Base-by-base conservation (phyloP, 2,888 invertebrate genomes). In the Nemotelus nigrinus region DNA sequence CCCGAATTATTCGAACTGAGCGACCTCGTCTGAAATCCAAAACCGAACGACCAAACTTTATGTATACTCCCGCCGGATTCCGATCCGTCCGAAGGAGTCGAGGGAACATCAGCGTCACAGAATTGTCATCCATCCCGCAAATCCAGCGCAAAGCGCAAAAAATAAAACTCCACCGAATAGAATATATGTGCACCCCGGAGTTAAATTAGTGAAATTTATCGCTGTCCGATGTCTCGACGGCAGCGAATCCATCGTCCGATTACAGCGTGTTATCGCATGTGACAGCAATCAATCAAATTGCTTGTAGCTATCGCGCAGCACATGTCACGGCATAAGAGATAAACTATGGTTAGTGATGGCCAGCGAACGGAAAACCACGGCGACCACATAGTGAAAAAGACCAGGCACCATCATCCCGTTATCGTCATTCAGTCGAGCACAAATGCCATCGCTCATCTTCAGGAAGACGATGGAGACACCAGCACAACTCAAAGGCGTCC, bases 271-370 rank as follows among this genome's bases (percentile, higher is more conserved):
- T 79, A 79, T 79, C 79, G 78, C 65, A 55, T 67, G 64, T 79
- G 79, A 79, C 79, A 79, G 75, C 79, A 78, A 79, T 79, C 79
- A 77, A 79, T 79, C 79, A 79, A 79, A 76, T 70, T 50, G 60
- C 71, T 65, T 60, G 74, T 74, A 74, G 74, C 41, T 48, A 8
- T 39, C 53, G 55, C 44, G 43, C 10, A 70, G 63, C 48, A 60
- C 74, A 74, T 74, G 74, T 74, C 74, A 41, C 63, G 25, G 10
- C 45, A 7, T 45, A 57, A 60, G 39, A 72, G 72, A 72, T 58
- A 72, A 72, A n/a, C 68, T 50, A 68, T 25, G 25, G 25, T 25
- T 25, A 25, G 25, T 25, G 25, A 25, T 25, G 25, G 25, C 67
- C 74, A 55, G 43, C 70, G 55, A 70, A 47, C 25, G 55, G 55